Evolutionary conservation across 2,888 invertebrate genomes (phyloP).

Genomic region (Steinernema hermaphroditum): DNA sequence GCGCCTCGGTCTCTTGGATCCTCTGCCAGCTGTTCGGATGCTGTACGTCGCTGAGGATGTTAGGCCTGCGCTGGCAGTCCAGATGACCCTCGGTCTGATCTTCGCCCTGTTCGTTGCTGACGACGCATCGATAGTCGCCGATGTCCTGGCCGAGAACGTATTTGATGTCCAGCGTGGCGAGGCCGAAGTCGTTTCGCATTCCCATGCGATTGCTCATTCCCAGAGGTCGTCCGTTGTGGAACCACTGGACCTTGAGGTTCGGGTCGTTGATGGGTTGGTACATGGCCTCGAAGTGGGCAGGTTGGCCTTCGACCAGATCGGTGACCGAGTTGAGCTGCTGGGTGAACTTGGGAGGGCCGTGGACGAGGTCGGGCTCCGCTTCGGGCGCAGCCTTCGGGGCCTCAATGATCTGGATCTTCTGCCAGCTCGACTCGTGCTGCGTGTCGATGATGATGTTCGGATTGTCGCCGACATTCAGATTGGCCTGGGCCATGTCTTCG

Average conservation of each 20-base stretch:
- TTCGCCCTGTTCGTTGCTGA: slow-evolving; percentile 87
- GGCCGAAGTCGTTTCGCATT: slow-evolving; percentile 84
- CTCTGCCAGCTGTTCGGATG: slow-evolving; percentile 89
- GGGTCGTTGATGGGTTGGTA: slow-evolving; percentile 85
- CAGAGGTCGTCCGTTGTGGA: slow-evolving; percentile 82
- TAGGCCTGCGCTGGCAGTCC: slow-evolving; percentile 56
- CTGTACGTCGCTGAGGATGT: slow-evolving; percentile 79
- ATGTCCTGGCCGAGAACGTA: slow-evolving; percentile 78
- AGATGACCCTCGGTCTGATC: slow-evolving; percentile 72
- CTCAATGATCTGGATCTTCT: slow-evolving; percentile 76
- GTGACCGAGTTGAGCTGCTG: slow-evolving; percentile 82
- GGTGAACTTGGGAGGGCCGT: slow-evolving; percentile 80
- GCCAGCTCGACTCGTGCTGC: slow-evolving; percentile 62
- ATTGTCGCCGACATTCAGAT: slow-evolving; percentile 56
- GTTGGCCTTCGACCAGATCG: slow-evolving; percentile 87
- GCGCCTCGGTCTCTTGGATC: slow-evolving; percentile 81
- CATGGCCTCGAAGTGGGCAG: slow-evolving; percentile 88
- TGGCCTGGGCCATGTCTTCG: slow-evolving; percentile 54
- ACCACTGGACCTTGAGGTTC: slow-evolving; percentile 73
- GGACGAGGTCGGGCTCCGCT: slow-evolving; percentile 70
- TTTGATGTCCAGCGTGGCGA: slow-evolving; percentile 83
- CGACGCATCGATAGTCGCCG: slow-evolving; percentile 82
- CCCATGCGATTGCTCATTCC: slow-evolving; percentile 70
- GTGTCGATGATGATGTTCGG: slow-evolving; percentile 52
- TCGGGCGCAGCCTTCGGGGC: slow-evolving; percentile 69